These are phyloP conservation scores for Meriones unguiculatus DNA, from an alignment of 2,113 vertebrate genomes.

Conservation along the genomic window DNA sequence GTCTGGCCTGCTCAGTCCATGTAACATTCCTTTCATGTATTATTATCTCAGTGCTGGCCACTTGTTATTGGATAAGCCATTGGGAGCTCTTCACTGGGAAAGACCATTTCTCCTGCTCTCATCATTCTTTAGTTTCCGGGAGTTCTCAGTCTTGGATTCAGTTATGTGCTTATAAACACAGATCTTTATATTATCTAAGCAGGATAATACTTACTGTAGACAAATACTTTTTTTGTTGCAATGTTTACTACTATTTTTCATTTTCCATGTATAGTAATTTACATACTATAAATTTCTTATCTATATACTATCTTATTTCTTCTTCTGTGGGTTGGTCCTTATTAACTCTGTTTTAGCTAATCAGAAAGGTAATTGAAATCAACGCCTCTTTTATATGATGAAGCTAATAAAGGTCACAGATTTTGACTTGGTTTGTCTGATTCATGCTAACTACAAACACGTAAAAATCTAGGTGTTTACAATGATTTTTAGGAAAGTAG, in stretches of 20 bases:
- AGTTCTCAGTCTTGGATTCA: neutral
- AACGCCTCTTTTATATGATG: neutral
- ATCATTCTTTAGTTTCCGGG: neutral
- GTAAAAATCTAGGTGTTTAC: neutral
- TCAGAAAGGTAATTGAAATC: slow-evolving; percentile 9
- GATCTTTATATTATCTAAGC: slow-evolving; percentile 16
- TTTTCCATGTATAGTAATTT: slow-evolving; percentile 25
- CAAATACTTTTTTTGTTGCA: slow-evolving; percentile 16
- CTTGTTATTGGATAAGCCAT: neutral
- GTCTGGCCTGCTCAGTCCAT: neutral
- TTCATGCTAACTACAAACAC: neutral
- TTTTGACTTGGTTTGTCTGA: neutral
- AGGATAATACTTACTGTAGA: neutral
- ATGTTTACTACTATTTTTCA: neutral
- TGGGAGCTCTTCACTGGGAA: neutral
- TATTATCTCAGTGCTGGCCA: neutral
- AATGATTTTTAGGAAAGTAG: neutral
- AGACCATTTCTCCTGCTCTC: neutral
- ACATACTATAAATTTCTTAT: slow-evolving; percentile 1
- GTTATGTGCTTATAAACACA: neutral
- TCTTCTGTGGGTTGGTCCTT: neutral
- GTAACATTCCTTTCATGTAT: neutral
- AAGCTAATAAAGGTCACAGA: neutral
- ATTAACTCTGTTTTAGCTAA: neutral
- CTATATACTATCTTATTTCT: neutral